Evolutionary conservation across 2,113 vertebrate species (phyloP).

Genomic region (Naja naja): DNA sequence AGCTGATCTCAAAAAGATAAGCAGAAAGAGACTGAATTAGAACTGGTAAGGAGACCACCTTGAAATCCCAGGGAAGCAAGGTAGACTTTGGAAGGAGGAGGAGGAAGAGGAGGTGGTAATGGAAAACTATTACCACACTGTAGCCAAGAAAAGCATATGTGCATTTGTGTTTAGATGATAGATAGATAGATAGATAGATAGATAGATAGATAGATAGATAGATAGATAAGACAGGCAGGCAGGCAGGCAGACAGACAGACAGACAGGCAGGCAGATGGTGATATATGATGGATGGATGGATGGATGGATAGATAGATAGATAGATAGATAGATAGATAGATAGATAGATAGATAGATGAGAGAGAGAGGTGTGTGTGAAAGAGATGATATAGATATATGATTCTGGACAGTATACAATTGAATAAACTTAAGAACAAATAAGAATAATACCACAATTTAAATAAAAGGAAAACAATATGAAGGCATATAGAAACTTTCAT

Average conservation of each 20-base stretch:
- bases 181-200: too few species aligned
- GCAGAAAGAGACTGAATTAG: not conserved
- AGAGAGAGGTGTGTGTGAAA: not conserved
- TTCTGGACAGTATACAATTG: not conserved
- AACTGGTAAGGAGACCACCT: not conserved
- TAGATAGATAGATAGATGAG: too few species aligned
- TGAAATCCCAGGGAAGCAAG: not conserved
- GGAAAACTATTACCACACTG: not conserved
- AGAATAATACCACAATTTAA: not conserved
- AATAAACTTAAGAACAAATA: not conserved
- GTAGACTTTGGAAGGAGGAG: not conserved
- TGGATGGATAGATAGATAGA: too few species aligned
- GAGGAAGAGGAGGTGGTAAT: not conserved
- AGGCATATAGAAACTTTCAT: not conserved
- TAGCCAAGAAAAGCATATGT: not conserved
- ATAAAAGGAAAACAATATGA: not conserved
- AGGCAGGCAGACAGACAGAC: too few species aligned
- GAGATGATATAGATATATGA: not conserved
- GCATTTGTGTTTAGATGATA: too few species aligned
- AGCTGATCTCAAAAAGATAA: not conserved
- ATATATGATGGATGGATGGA: too few species aligned
- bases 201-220: too few species aligned
- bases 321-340: too few species aligned
- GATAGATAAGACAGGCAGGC: too few species aligned
- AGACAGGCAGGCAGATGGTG: too few species aligned